Conservation (phyloP, 2,888 invertebrate genomes). For the Nezara viridula region DNA sequence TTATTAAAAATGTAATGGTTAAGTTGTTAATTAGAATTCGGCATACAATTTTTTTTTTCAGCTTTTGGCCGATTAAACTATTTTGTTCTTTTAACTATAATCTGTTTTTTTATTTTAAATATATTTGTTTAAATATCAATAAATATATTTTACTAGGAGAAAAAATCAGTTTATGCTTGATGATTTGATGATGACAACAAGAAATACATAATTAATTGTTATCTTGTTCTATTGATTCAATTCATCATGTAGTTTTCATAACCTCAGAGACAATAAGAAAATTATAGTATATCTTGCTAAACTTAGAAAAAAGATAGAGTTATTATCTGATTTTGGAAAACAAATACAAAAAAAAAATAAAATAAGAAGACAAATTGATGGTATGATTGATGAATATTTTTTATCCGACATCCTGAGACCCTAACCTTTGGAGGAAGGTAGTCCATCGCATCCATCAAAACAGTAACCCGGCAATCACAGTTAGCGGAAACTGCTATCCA, state of each 20-base stretch:
- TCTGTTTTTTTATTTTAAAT: too few species aligned
- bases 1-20: too few species aligned
- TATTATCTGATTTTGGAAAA: constrained; percentile 3
- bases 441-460: constrained; percentile 11
- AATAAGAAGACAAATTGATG: not conserved
- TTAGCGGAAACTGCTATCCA: constrained; percentile 18
- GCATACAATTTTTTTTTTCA: too few species aligned
- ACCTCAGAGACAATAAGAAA: not conserved
- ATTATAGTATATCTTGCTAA: not conserved
- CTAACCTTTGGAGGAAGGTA: not conserved
- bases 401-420: constrained; percentile 21
- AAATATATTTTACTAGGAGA: too few species aligned
- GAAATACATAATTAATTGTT: too few species aligned
- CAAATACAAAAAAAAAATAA: not conserved
- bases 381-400: constrained; percentile 4
- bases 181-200: too few species aligned
- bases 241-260: not conserved
- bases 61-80: too few species aligned
- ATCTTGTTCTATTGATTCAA: not conserved
- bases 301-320: not conserved
- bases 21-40: too few species aligned
- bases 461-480: not conserved
- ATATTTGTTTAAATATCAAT: too few species aligned
- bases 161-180: too few species aligned
- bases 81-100: too few species aligned